Conservation (phyloP, 2,797 vertebrate genomes). For the Hipposideros larvatus region DNA sequence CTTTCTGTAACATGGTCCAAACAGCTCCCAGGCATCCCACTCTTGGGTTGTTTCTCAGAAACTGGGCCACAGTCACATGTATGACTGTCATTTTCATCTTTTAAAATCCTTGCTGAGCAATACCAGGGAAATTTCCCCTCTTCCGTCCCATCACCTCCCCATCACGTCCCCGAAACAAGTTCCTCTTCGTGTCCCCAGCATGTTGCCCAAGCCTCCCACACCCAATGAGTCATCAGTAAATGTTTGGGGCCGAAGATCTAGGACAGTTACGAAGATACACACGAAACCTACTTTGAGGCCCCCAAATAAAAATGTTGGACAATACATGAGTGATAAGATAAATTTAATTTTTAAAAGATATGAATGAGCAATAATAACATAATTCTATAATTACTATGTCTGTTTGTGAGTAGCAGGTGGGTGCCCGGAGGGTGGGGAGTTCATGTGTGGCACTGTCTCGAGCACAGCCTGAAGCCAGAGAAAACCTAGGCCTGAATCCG, state of each 20-base stretch:
- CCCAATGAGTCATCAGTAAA: not conserved
- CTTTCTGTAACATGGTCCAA: not conserved
- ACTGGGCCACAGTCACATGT: not conserved
- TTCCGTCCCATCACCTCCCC: slow-evolving; percentile 10
- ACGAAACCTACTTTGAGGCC: not conserved
- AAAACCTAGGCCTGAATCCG: not conserved
- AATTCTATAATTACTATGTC: not conserved
- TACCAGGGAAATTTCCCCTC: slow-evolving; percentile 41
- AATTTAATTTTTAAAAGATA: not conserved
- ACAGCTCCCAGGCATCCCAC: not conserved
- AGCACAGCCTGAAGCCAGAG: not conserved
- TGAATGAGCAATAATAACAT: not conserved
- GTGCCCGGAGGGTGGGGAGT: not conserved
- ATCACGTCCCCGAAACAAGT: not conserved
- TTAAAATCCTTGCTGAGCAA: not conserved
- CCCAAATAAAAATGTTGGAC: not conserved
- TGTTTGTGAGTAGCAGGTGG: not conserved
- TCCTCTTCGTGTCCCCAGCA: slow-evolving; percentile 55
- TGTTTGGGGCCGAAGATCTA: not conserved
- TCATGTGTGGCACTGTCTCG: not conserved
- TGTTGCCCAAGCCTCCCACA: not conserved
- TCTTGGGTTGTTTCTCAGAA: not conserved
- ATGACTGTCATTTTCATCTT: slow-evolving; percentile 3
- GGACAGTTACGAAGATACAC: not conserved
- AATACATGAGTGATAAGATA: not conserved